Percentiles rank a stretch among this genome's conserved stretches.
Evolutionary conservation across 2,888 invertebrate species (phyloP).

Genomic region (Leptinotarsa juncta): DNA sequence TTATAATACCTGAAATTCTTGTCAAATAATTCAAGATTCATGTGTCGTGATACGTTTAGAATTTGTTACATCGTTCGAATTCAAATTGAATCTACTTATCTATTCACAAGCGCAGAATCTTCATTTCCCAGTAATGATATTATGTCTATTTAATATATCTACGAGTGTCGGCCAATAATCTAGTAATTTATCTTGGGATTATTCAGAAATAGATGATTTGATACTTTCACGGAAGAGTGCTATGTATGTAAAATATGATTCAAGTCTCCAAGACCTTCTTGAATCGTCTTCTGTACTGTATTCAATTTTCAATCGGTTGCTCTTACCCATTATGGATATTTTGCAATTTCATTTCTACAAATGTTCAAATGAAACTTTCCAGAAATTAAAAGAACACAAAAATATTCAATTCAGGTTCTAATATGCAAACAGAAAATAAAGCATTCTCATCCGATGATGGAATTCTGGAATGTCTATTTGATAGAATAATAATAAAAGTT

Average conservation of each 20-base stretch:
- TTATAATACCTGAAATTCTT: conserved; percentile 35
- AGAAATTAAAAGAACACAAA: too few relatives aligned
- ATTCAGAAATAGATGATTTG: conserved; percentile 56
- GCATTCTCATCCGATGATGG: too few relatives aligned
- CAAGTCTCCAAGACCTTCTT: conserved; percentile 38
- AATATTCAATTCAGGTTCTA: too few relatives aligned
- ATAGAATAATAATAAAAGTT: too few relatives aligned
- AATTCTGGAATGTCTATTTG: too few relatives aligned
- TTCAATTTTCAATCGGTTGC: too few relatives aligned
- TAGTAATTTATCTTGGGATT: conserved; percentile 54
- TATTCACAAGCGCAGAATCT: conserved; percentile 29
- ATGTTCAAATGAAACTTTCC: too few relatives aligned
- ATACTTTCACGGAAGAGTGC: conserved; percentile 59
- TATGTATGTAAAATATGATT: conserved; percentile 49
- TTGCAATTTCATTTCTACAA: too few relatives aligned
- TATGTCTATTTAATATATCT: conserved; percentile 30
- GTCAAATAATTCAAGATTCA: conserved; percentile 39
- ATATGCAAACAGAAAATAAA: too few relatives aligned
- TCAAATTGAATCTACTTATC: conserved; percentile 44
- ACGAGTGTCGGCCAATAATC: conserved; percentile 49
- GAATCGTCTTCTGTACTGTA: too few relatives aligned
- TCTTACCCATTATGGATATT: too few relatives aligned
- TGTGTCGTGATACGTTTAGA: conserved; percentile 38
- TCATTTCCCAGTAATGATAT: conserved; percentile 31
- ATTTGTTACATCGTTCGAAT: conserved; percentile 42